Evolutionary conservation across 2,888 invertebrate genomes (phyloP).

Genomic region (Euzophera pinguis): DNA sequence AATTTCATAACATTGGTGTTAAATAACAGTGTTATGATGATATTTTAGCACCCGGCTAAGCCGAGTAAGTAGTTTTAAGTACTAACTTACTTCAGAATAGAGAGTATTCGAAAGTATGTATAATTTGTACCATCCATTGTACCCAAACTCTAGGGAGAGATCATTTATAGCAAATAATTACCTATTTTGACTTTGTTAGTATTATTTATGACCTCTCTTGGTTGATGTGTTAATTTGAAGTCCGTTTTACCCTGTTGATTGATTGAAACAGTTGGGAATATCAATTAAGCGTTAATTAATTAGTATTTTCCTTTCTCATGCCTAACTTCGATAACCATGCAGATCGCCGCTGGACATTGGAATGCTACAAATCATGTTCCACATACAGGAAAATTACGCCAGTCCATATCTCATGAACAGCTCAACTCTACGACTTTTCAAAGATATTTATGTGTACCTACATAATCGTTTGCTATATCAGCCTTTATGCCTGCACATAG

Average conservation of each 20-base stretch:
- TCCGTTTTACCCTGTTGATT: not conserved
- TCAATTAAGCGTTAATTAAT: slow-evolving; percentile 15
- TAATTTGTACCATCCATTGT: too few species aligned
- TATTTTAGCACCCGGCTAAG: too few species aligned
- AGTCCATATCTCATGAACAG: not conserved
- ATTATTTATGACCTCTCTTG: too few species aligned
- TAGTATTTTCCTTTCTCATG: slow-evolving; percentile 10
- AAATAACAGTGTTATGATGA: too few species aligned
- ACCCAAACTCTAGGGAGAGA: too few species aligned
- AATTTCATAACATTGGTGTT: too few species aligned
- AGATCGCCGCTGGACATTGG: not conserved
- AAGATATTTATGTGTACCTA: slow-evolving; percentile 5
- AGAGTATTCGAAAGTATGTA: too few species aligned
- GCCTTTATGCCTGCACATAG: slow-evolving; percentile 7
- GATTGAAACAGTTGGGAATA: not conserved
- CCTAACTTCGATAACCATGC: not conserved
- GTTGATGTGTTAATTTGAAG: too few species aligned
- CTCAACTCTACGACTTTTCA: slow-evolving; percentile 1
- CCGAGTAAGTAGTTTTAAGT: too few species aligned
- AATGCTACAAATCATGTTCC: slow-evolving; percentile 12
- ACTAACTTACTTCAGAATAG: too few species aligned
- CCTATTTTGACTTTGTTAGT: too few species aligned
- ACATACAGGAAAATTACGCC: slow-evolving; percentile 7
- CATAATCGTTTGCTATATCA: not conserved
- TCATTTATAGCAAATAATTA: too few species aligned